These are phyloP conservation scores for Neogale vison DNA, from an alignment of 2,113 vertebrate species.

Conservation along the genomic window DNA sequence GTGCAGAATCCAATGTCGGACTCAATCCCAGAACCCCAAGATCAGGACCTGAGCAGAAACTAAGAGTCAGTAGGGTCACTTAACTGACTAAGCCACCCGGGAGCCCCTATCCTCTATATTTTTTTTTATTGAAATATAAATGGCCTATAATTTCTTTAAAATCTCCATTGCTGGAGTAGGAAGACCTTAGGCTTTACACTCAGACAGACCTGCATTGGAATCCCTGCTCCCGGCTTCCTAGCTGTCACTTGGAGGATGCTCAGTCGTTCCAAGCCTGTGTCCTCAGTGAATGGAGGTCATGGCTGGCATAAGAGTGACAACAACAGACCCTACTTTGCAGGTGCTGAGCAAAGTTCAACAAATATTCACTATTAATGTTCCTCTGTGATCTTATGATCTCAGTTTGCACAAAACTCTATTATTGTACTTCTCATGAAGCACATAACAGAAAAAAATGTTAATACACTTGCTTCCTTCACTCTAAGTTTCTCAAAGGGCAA, in stretches of 20 bases:
- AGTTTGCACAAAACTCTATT: not conserved
- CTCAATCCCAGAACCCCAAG: not conserved
- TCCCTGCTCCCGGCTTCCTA: not conserved
- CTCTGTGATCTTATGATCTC: not conserved
- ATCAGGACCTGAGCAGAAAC: not conserved
- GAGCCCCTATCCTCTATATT: not conserved
- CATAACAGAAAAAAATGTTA: not conserved
- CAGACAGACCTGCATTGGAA: not conserved
- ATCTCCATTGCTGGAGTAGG: not conserved
- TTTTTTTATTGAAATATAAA: not conserved
- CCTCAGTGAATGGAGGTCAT: not conserved
- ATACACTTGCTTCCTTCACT: not conserved
- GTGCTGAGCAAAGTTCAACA: not conserved
- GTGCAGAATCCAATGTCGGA: not conserved
- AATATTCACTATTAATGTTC: not conserved
- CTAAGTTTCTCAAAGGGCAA: not conserved
- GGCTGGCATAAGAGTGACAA: not conserved
- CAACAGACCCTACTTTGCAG: not conserved
- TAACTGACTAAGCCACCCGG: not conserved
- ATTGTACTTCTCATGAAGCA: not conserved
- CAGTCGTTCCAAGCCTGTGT: not conserved
- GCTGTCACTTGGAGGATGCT: not conserved
- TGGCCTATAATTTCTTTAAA: not conserved
- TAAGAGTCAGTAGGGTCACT: not conserved
- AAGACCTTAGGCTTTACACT: not conserved